Evolutionary conservation across 2,113 vertebrate genomes (phyloP), one percentile per base, ranked within the genome.

Genomic region (Semnopithecus entellus): DNA sequence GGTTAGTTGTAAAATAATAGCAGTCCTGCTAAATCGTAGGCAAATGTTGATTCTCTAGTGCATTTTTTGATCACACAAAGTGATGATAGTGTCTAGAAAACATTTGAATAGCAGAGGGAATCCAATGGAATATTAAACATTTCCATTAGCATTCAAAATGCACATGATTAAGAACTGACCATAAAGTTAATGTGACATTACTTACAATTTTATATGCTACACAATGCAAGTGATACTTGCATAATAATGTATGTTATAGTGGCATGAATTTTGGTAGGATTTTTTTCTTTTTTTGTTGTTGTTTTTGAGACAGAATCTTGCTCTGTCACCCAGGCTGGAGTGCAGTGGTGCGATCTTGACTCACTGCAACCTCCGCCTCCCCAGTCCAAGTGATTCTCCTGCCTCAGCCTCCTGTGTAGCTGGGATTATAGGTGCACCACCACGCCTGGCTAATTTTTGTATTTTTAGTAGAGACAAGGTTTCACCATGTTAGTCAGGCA

Each of bases 71-170:
- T 91, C 50, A 90, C 2, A 45, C 0, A 45, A 89, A 81, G 30
- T 87, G 66, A 66, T 70, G n/a, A 66, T 48, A 10, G 16, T 96
- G 25, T 94, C 81, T 85, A 81, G 91, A 94, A 90, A 95, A 81
- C 6, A 64, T 66, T 90, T 88, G 73, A 16, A 45, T 35, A 59
- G 43, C 61, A 83, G 43, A 96, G 50, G 38, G 45, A 91, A 90
- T 91, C 85, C 16, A 88, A 89, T 52, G 70, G 48, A 73, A 85
- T 76, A n/a, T 88, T 72, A 57, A 81, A 35, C 40, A 18, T 91
- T 97, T 88, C 43, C 40, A 70, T 59, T 30, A 95, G 25, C 72
- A 25, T 22, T 92, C 48, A 43, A 88, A 90, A 80, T 85, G 32
- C 76, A 81, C 0, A 11, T 43, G 50, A 70, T 93, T 52, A 90